phyloP scores from a whole-genome alignment of 2,888 invertebrate species.

The Ophraella communa region DNA sequence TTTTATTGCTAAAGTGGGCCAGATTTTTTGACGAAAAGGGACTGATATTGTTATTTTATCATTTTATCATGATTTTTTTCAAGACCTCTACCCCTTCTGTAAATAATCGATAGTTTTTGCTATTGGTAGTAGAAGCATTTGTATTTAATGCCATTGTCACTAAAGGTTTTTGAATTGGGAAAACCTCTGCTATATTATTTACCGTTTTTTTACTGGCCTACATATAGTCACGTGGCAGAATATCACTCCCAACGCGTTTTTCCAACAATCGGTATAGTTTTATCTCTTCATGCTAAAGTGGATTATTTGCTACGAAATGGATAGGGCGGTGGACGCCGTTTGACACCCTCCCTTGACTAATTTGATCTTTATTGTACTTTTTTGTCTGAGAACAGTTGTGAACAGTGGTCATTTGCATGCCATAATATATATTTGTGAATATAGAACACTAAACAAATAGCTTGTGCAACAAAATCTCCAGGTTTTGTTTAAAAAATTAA shows the following conservation, averaged over 20 bases:
- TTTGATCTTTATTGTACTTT: constrained; percentile 1
- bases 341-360: constrained; percentile 20
- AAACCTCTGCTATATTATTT: not conserved
- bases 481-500: no score
- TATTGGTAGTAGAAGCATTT: no score
- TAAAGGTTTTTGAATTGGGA: no score
- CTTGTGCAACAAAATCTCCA: no score
- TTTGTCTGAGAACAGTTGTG: not conserved
- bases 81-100: no score
- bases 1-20: no score
- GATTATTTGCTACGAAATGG: constrained; percentile 37
- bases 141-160: no score
- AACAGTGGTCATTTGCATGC: not conserved
- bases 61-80: no score
- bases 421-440: not conserved
- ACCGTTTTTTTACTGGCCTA: not conserved
- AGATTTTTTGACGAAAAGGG: no score
- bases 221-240: constrained; percentile 27
- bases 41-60: no score
- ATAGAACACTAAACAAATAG: no score
- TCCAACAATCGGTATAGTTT: constrained; percentile 32
- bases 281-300: constrained; percentile 34
- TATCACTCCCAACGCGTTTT: constrained; percentile 31
- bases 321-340: constrained; percentile 7
- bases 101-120: no score